phyloP scores from a whole-genome alignment of 2,888 invertebrate species.

The Isotomurus palustris region DNA sequence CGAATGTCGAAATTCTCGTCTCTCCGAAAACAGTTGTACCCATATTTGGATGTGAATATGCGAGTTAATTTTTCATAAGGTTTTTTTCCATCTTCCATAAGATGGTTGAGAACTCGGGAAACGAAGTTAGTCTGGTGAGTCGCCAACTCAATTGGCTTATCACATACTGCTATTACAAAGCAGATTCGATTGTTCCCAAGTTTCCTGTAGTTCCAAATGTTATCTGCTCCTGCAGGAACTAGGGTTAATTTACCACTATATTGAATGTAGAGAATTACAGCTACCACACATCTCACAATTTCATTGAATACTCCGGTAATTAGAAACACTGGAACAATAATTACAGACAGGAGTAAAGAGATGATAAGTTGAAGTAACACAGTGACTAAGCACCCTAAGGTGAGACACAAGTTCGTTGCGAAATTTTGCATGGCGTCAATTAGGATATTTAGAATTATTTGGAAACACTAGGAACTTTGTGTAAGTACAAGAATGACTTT shows the following conservation, averaged over 20 bases:
- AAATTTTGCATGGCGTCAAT: background rate
- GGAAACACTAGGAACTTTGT: background rate
- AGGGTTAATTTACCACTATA: constrained; percentile 16
- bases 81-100: constrained; percentile 17
- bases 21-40: constrained; percentile 35
- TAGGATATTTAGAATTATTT: background rate
- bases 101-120: constrained; percentile 25
- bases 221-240: constrained; percentile 33
- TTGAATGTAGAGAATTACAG: constrained; percentile 15
- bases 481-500: too few relatives aligned
- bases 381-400: background rate
- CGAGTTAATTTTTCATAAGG: constrained; percentile 38
- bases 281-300: constrained; percentile 22
- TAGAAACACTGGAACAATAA: constrained; percentile 26
- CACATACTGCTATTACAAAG: constrained; percentile 25
- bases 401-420: background rate
- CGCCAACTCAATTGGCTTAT: constrained; percentile 22
- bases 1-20: constrained; percentile 33
- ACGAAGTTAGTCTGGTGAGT: constrained; percentile 23
- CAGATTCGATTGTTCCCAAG: constrained; percentile 35
- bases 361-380: constrained; percentile 21
- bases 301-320: constrained; percentile 30
- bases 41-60: constrained; percentile 27
- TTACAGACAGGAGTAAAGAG: constrained; percentile 27
- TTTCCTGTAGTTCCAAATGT: constrained; percentile 36